Evolutionary conservation across 2,797 vertebrate genomes (phyloP), one percentile per base, ranked within the genome.

Genomic region (Parambassis ranga): DNA sequence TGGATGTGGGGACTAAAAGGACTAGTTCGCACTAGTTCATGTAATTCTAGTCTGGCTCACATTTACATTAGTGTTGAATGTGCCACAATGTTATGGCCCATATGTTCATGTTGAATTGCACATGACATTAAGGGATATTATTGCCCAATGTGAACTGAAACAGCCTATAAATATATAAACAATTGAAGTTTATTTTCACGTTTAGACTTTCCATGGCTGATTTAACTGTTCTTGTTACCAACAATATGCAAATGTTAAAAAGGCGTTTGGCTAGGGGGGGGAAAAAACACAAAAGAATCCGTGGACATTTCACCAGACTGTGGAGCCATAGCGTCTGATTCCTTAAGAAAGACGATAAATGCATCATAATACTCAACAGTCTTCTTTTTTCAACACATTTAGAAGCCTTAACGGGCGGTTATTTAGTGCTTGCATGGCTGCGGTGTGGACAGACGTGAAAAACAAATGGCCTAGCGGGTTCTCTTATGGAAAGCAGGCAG

Each of bases 391-490:
- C 19, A 26, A n/a, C 58, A 33, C 23, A 48, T 7, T 27, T 22
- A 50, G 62, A 43, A 18, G 18, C 10, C 23, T n/a, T n/a, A 19
- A 14, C 27, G 16, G 3, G 2, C 11, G 43, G 39, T 23, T 57
- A 28, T 79, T 63, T 19, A 2, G 5, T 3, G 49, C 14, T 64
- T 33, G 13, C 42, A 15, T 11, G 10, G 16, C 20, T 44, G 52
- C 22, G 63, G 57, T 63, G 41, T 39, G 38, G 20, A 28, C 23
- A 57, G 49, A 14, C 37, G 65, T 38, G 27, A 36, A 38, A 84
- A 77, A 60, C 79, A 82, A 86, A 84, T 53, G 70, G 48, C 61
- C 73, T 81, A 82, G 78, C 78, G 87, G 83, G 26, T 46, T 57
- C 10, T 70, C 48, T 31, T 79, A 77, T 72, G 81, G 71, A 87